These are phyloP conservation scores for Rhinopithecus roxellana DNA, from an alignment of 2,113 vertebrate species.

Conservation along the genomic window DNA sequence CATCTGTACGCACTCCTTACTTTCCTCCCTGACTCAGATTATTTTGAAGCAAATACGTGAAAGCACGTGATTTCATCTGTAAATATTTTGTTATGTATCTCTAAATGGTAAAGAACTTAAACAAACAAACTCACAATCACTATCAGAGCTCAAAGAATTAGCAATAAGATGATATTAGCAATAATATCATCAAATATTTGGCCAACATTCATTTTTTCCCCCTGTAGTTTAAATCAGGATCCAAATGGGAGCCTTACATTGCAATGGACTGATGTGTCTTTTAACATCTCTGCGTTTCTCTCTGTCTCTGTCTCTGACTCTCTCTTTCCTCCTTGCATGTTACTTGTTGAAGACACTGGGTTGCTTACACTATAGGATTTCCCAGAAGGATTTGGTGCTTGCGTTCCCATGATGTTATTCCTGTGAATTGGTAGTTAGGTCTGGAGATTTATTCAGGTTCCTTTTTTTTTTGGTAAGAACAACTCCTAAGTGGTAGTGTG, in stretches of 20 bases:
- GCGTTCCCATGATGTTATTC: neutral
- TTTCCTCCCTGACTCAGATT: neutral
- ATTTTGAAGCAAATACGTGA: slow-evolving; percentile 21
- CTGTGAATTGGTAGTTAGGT: slow-evolving; percentile 11
- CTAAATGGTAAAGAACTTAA: neutral
- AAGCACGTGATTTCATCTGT: neutral
- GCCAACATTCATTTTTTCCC: neutral
- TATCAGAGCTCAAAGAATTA: slow-evolving; percentile 12
- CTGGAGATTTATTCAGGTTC: slow-evolving; percentile 26
- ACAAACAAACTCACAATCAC: neutral
- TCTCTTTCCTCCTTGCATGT: neutral
- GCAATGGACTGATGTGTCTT: neutral
- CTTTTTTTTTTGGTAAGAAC: neutral
- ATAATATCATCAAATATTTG: neutral
- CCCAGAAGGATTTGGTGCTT: slow-evolving; percentile 41
- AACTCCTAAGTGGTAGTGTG: neutral
- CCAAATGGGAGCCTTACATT: neutral
- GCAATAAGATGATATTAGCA: neutral
- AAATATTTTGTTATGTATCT: neutral
- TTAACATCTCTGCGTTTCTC: neutral
- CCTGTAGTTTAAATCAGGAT: neutral
- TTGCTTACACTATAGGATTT: slow-evolving; percentile 31
- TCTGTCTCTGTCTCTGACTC: neutral
- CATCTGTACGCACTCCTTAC: neutral
- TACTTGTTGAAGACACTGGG: slow-evolving; percentile 32